Evolutionary conservation across 2,113 vertebrate species (phyloP).

Genomic region (Probosciger aterrimus): DNA sequence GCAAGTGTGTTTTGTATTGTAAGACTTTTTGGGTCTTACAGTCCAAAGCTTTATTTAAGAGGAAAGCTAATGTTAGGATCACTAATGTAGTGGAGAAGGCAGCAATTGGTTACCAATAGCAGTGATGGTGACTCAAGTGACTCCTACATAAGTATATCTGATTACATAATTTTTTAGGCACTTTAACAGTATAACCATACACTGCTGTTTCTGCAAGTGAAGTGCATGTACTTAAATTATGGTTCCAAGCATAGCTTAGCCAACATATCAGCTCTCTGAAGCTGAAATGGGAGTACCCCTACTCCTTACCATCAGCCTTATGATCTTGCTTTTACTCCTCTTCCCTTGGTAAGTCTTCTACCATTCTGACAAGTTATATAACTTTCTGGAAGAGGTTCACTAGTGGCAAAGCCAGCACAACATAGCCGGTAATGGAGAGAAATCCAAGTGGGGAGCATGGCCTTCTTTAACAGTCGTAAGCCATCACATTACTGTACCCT

Average conservation of each 20-base stretch:
- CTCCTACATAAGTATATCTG: neutral
- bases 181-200: neutral
- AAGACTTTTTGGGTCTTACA: neutral
- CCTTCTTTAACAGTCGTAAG: neutral
- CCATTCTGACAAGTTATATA: neutral
- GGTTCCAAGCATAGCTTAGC: neutral
- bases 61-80: neutral
- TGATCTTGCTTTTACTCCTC: neutral
- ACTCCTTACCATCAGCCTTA: neutral
- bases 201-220: neutral
- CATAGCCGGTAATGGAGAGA: neutral
- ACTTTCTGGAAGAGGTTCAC: neutral
- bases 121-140: neutral
- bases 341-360: neutral
- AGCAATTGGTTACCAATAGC: neutral
- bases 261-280: neutral
- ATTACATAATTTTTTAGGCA: neutral
- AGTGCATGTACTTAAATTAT: neutral
- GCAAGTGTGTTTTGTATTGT: neutral
- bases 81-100: neutral
- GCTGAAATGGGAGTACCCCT: neutral
- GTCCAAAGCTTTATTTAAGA: neutral
- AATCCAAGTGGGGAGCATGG: neutral
- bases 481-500: neutral
- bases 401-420: neutral